Base-by-base conservation (phyloP, 2,113 vertebrate species). In the Callithrix jacchus region DNA sequence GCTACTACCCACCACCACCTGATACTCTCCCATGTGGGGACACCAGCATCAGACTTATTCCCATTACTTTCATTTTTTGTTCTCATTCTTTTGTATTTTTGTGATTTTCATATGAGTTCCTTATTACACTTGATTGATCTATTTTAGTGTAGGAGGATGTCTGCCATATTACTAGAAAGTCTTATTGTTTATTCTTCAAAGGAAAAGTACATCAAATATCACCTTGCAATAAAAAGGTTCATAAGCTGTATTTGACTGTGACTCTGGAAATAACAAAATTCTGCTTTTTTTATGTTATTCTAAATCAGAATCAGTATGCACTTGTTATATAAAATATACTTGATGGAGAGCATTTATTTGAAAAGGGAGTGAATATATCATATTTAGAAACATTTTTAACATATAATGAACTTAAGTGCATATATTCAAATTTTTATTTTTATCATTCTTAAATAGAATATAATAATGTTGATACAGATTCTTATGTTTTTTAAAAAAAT, bases 21-120 rank as follows among this genome's bases (percentile, higher is more conserved):
- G 14, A 0, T 2, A 2, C 1, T 37, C 40, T n/a, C 25, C 21
- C 12, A 3, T 3, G 2, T 30, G 14, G 3, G 8, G 14, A 35
- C 3, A 1, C 8, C 21, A 30, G 25, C 32, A 2, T 37, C 14
- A 47, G 58, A 77, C 5, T 49, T 3, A 23, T 18, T 0, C 35
- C 17, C 32, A 4, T 61, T 14, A 11, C 27, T n/a, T 79, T 52
- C 9, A 17, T 64, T 21, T 21, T 40, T n/a, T 66, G 23, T 40
- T 58, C 47, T 49, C 30, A 1, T 73, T 40, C 5, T 18, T 92
- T 58, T 35, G 7, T 80, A 21, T 25, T 83, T 66, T 20, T 21
- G 4, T 73, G 21, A 45, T 70, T 58, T 92, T 80, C 21, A 52
- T 68, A 16, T n/a, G 37, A 66, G 37, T 49, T 66, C 47, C 35